Conservation (phyloP, 2,797 vertebrate genomes). For the Paedocypris micromegethes region DNA sequence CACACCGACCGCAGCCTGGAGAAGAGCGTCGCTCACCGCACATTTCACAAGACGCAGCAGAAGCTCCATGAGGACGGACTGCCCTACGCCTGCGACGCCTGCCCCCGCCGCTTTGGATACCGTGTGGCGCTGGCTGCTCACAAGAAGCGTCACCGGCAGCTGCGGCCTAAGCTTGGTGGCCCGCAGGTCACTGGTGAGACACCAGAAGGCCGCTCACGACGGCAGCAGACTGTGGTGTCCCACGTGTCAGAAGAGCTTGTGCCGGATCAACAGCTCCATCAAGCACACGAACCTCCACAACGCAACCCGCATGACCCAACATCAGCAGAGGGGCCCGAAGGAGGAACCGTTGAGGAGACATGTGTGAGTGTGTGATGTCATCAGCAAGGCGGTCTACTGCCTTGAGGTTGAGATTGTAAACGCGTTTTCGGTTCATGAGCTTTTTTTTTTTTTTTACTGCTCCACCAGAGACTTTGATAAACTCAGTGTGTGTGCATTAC, state of each 20-base stretch:
- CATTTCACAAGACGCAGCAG: conserved; percentile 35
- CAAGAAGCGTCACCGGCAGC: conserved; percentile 50
- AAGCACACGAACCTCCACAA: conserved; percentile 56
- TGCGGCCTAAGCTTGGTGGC: conserved; percentile 42
- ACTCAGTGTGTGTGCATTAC: too few species aligned
- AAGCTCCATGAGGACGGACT: conserved; percentile 34
- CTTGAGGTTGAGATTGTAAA: too few species aligned
- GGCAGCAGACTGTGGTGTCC: conserved; percentile 48
- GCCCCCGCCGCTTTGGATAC: conserved; percentile 45
- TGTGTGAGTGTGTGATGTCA: too few species aligned
- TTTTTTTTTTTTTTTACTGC: too few species aligned
- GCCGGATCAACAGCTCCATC: conserved; percentile 43
- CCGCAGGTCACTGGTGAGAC: conserved; percentile 40
- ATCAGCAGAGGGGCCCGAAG: too few species aligned
- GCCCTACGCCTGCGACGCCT: conserved; percentile 44
- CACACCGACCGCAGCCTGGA: conserved; percentile 23
- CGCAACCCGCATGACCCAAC: not conserved
- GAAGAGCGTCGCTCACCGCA: conserved; percentile 7
- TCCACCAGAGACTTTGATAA: too few species aligned
- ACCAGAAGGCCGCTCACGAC: conserved; percentile 50
- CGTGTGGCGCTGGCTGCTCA: conserved; percentile 51
- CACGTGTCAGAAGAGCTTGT: conserved; percentile 50
- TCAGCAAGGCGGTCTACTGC: too few species aligned
- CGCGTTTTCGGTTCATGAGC: too few species aligned
- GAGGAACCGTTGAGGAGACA: too few species aligned